A percentile compares a stretch with the other conserved stretches of the same genome.
Conservation (phyloP, 2,113 vertebrate genomes). For the Seriola aureovittata region DNA sequence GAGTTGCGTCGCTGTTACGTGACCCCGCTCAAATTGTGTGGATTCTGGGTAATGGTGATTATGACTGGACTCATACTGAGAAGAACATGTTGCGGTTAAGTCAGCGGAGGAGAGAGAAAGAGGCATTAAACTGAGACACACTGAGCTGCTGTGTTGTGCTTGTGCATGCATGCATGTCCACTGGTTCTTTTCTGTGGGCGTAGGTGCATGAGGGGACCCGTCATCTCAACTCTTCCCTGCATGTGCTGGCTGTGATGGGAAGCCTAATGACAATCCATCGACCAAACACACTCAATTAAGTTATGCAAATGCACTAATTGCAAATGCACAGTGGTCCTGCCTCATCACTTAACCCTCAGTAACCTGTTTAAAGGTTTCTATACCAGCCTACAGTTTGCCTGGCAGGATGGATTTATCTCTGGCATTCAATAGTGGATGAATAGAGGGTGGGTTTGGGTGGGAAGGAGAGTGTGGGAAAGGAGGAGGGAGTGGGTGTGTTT, state of each 20-base stretch:
- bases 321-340: constrained; percentile 56
- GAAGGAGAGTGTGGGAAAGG: constrained; percentile 9
- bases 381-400: constrained; percentile 21
- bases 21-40: constrained; percentile 36
- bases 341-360: constrained; percentile 73
- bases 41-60: constrained; percentile 27
- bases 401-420: constrained; percentile 25
- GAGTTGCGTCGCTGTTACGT: neutral
- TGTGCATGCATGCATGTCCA: neutral
- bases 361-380: constrained; percentile 63
- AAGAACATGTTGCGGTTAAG: neutral
- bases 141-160: neutral
- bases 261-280: constrained; percentile 61
- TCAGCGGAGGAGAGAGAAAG: neutral
- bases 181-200: neutral
- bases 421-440: constrained; percentile 39
- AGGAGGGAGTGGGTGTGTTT: constrained; percentile 27
- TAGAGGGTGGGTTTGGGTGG: constrained; percentile 3
- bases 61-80: neutral
- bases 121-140: neutral
- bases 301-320: constrained; percentile 82
- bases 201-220: neutral
- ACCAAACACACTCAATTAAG: constrained; percentile 77
- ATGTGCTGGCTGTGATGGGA: constrained; percentile 15
- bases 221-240: constrained; percentile 1